Percentiles rank a stretch among this genome's conserved stretches.
Conservation (phyloP, 2,797 vertebrate species). For the Oreochromis mossambicus region DNA sequence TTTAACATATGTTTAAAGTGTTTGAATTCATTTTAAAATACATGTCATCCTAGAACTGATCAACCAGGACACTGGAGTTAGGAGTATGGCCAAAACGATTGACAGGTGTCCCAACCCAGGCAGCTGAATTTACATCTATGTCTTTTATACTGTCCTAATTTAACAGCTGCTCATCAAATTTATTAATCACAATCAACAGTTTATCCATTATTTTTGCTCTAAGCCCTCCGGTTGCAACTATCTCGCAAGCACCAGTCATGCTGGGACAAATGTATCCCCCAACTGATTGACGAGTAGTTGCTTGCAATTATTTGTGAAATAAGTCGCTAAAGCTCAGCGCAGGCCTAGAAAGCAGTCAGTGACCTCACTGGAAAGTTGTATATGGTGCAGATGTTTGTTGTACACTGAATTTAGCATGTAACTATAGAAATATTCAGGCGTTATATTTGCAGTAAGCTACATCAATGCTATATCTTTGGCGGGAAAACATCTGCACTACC, state of each 20-base stretch:
- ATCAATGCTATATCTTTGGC: not conserved
- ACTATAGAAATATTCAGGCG: not conserved
- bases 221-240: not conserved
- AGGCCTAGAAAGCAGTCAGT: not conserved
- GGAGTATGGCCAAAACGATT: not conserved
- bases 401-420: not conserved
- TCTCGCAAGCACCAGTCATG: not conserved
- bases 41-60: not conserved
- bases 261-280: not conserved
- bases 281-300: not conserved
- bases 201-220: not conserved
- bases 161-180: not conserved
- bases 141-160: not conserved
- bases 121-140: not conserved
- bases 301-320: not conserved
- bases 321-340: not conserved
- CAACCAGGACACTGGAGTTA: not conserved
- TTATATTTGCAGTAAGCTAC: not conserved
- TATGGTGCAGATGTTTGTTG: not conserved
- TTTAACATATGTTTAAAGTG: not conserved
- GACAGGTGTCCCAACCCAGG: not conserved
- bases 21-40: not conserved
- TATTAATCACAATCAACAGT: not conserved
- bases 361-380: not conserved
- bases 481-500: not conserved